Evolutionary conservation across 2,888 invertebrate species (phyloP).

Genomic region (Parelbella ahira): DNA sequence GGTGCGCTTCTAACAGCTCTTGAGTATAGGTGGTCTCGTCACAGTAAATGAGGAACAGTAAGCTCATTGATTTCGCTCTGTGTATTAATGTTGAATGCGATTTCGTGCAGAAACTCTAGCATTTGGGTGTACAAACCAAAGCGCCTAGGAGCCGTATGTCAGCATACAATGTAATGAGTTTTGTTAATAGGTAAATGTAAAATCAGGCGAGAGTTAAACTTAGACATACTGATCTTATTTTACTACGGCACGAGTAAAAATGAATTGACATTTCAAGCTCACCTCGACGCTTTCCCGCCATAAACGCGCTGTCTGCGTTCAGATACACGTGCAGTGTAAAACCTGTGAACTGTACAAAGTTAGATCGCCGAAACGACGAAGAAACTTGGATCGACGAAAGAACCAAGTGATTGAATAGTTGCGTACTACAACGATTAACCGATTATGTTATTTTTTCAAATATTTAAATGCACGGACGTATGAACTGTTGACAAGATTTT

Average conservation of each 20-base stretch:
- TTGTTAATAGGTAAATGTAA: no score
- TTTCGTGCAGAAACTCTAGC: no score
- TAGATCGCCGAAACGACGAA: no score
- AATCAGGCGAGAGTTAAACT: no score
- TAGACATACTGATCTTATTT: conserved; percentile 1
- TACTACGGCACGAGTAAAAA: neutral
- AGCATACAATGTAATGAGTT: no score
- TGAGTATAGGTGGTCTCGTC: no score
- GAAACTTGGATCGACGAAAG: conserved; percentile 6
- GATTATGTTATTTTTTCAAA: neutral
- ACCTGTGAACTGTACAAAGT: conserved; percentile 2
- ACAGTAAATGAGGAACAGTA: conserved; percentile 3
- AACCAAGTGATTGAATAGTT: conserved; percentile 2
- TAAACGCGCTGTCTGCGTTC: conserved; percentile 3
- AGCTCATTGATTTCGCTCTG: neutral
- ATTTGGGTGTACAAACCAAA: no score
- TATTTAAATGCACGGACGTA: neutral
- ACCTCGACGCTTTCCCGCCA: conserved; percentile 11
- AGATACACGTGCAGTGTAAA: conserved; percentile 8
- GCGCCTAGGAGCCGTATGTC: no score
- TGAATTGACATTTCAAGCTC: conserved; percentile 14
- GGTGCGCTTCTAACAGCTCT: neutral
- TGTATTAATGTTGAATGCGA: no score
- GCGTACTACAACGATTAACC: neutral
- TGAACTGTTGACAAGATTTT: no score